These are phyloP conservation scores for Cryptotermes secundus DNA, from an alignment of 1,140 invertebrate species.

Conservation along the genomic window DNA sequence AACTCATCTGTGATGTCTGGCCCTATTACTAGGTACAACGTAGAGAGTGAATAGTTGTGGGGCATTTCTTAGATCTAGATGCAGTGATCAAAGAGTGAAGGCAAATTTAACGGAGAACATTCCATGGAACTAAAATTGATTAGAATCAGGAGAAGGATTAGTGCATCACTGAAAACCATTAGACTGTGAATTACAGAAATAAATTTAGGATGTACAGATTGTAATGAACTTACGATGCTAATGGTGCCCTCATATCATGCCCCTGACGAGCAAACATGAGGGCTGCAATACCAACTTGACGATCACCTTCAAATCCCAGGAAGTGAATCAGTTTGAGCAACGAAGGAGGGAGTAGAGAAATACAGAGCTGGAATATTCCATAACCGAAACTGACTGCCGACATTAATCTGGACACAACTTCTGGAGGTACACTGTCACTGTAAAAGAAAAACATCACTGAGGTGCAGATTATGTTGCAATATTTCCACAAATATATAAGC, in stretches of 20 bases:
- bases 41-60: too few relatives aligned
- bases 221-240: slow-evolving; percentile 60
- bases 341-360: slow-evolving; percentile 68
- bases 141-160: too few relatives aligned
- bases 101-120: too few relatives aligned
- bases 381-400: slow-evolving; percentile 72
- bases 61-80: too few relatives aligned
- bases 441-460: neutral
- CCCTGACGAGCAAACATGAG: slow-evolving; percentile 65
- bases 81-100: too few relatives aligned
- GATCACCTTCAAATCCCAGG: slow-evolving; percentile 70
- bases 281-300: slow-evolving; percentile 59
- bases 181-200: neutral
- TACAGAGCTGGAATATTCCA: slow-evolving; percentile 69
- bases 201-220: neutral
- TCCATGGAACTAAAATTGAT: too few relatives aligned
- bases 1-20: too few relatives aligned
- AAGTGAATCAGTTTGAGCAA: slow-evolving; percentile 66
- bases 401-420: slow-evolving; percentile 61
- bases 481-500: too few relatives aligned
- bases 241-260: slow-evolving; percentile 69
- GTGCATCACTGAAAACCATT: too few relatives aligned
- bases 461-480: too few relatives aligned
- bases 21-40: too few relatives aligned
- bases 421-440: slow-evolving; percentile 45